Evolutionary conservation across 53 echinoderm and acorn worm genomes (phyloP).

Genomic region (Luidia sarsii): DNA sequence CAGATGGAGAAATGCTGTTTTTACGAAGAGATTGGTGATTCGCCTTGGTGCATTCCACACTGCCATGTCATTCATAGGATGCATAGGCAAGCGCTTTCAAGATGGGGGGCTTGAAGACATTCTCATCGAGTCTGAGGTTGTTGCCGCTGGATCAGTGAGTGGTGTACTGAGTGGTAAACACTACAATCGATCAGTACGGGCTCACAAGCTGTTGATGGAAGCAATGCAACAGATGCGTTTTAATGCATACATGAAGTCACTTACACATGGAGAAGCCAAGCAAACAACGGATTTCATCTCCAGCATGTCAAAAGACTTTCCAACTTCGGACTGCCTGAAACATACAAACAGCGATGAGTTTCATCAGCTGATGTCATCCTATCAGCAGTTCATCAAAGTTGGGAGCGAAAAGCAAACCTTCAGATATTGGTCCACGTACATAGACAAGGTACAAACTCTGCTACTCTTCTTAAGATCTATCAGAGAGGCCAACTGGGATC

Average conservation of each 20-base stretch:
- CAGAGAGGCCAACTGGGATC: constrained; percentile 55
- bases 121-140: constrained; percentile 60
- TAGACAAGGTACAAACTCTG: constrained; percentile 55
- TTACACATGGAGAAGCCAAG: constrained; percentile 13
- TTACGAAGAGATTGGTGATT: constrained; percentile 54
- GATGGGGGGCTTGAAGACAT: constrained; percentile 69
- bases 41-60: constrained; percentile 74
- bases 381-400: neutral
- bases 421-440: constrained; percentile 55
- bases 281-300: neutral
- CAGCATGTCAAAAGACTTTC: constrained; percentile 4
- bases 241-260: neutral
- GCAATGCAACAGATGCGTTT: constrained; percentile 55
- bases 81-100: constrained; percentile 66
- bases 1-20: constrained; percentile 52
- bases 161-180: constrained; percentile 68
- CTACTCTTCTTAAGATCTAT: constrained; percentile 47
- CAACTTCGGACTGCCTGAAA: neutral
- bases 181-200: constrained; percentile 59
- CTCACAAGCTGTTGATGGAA: constrained; percentile 69
- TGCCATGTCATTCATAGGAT: constrained; percentile 59
- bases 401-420: constrained; percentile 49
- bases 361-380: neutral
- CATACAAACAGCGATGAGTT: constrained; percentile 3
- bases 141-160: constrained; percentile 70